Evolutionary conservation across 2,797 vertebrate species (phyloP).

Genomic region (Clarias laeviceps): DNA sequence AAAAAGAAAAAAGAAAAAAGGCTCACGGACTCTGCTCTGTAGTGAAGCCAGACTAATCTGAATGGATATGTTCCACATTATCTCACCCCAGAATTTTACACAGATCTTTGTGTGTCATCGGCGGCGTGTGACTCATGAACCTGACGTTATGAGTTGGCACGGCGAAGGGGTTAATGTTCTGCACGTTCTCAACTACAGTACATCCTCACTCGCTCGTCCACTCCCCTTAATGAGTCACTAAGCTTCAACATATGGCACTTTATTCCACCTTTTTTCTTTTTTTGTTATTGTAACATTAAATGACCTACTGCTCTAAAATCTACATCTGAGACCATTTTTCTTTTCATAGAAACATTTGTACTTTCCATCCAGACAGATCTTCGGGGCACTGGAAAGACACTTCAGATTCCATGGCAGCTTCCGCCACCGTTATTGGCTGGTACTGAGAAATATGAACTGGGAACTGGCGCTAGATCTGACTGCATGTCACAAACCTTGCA

Average conservation of each 20-base stretch:
- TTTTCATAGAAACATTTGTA: neutral
- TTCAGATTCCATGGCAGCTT: neutral
- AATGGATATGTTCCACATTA: conserved; percentile 33
- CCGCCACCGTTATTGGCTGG: neutral
- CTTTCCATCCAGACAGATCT: neutral
- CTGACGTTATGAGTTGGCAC: conserved; percentile 18
- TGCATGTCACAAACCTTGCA: neutral
- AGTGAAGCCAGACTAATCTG: conserved; percentile 12
- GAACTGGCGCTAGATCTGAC: too few species aligned
- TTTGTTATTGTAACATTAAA: neutral
- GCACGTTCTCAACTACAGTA: neutral
- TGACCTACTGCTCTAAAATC: neutral
- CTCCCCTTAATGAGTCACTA: conserved; percentile 17
- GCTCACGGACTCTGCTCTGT: conserved; percentile 24
- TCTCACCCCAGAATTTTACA: conserved; percentile 42
- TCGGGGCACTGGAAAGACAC: neutral
- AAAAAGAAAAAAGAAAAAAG: neutral
- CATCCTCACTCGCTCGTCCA: neutral
- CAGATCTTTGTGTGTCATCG: conserved; percentile 30
- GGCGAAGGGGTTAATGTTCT: neutral
- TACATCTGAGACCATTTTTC: neutral
- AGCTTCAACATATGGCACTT: neutral
- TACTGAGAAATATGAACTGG: neutral
- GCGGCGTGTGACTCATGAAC: conserved; percentile 33
- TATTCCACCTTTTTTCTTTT: neutral